Evolutionary conservation across 2,797 vertebrate genomes (phyloP).

Genomic region (Percopsis omiscomaycus): DNA sequence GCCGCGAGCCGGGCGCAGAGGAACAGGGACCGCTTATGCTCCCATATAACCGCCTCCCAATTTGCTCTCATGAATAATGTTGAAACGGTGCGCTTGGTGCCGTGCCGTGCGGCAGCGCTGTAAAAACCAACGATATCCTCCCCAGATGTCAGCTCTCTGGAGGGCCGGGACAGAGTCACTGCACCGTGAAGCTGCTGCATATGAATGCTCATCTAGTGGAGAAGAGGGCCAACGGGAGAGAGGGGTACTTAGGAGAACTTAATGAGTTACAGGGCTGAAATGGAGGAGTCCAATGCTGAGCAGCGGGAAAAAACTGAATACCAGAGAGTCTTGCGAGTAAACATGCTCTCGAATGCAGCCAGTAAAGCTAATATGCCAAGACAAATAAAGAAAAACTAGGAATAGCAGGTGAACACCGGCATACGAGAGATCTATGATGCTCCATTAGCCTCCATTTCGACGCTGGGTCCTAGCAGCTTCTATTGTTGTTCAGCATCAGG

Average conservation of each 20-base stretch:
- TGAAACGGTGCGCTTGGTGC: slow-evolving; percentile 62
- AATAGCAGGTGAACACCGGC: slow-evolving; percentile 28
- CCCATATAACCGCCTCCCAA: slow-evolving; percentile 68
- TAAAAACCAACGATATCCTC: slow-evolving; percentile 72
- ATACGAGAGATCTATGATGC: slow-evolving; percentile 36
- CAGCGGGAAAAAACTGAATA: slow-evolving; percentile 16
- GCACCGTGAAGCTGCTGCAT: slow-evolving; percentile 64
- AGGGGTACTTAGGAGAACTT: slow-evolving; percentile 40
- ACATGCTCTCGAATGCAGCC: slow-evolving; percentile 24
- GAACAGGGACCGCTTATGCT: slow-evolving; percentile 49
- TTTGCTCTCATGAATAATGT: slow-evolving; percentile 86
- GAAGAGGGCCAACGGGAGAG: slow-evolving; percentile 45
- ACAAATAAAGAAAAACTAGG: slow-evolving; percentile 23
- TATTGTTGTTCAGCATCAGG: slow-evolving; percentile 43
- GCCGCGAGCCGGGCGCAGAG: slow-evolving; percentile 8
- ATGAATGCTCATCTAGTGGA: slow-evolving; percentile 63
- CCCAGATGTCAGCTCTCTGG: slow-evolving; percentile 72
- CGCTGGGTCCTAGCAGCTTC: slow-evolving; percentile 30
- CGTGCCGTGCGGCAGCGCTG: slow-evolving; percentile 53
- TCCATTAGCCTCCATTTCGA: slow-evolving; percentile 30
- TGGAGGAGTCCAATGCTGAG: slow-evolving; percentile 59
- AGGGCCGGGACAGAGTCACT: slow-evolving; percentile 52
- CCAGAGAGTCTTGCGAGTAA: slow-evolving; percentile 23
- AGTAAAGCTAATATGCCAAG: slow-evolving; percentile 37
- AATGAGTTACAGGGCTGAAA: slow-evolving; percentile 64